Evolutionary conservation across 2,113 vertebrate species (phyloP), one percentile per base, ranked within the genome.

Genomic region (Bubalus kerabau): DNA sequence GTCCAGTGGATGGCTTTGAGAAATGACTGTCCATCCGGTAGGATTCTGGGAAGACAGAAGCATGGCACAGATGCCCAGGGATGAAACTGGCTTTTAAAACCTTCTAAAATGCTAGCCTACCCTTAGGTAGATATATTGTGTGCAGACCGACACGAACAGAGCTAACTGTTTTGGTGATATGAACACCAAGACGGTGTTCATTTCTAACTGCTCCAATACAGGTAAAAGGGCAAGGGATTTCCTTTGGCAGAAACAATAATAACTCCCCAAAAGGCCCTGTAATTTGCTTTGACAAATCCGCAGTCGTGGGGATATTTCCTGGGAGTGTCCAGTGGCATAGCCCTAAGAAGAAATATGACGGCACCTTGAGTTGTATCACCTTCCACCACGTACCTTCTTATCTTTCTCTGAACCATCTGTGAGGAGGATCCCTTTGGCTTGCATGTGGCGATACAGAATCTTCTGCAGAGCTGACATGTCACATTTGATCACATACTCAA

Each of bases 391-490:
- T 98, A 99, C 99, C 99, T 99, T 99, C 98, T 99, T 99, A 97
- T 99, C 99, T 96, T 99, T 99, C 98, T 99, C 99, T 2, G 99
- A 99, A 90, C 99, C 99, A 4, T 99, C 99, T 1, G 99, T 99
- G 64, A 99, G 99, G n/a, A 99, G 99, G 97, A 99, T 99, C 32
- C 99, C 99, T 97, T 99, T 99, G 89, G 98, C 99, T 98, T 99
- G 99, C 99, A 99, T 99, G 96, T 99, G 99, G 67, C 99, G 99
- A 93, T 99, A 99, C 40, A 99, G 98, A 93, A 99, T 99, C 98
- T 99, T 99, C 98, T 99, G 99, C 82, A 99, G 99, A 32, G 99
- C 99, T 32, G 99, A 99, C 99, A 99, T 99, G 98, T 99, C 99
- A 94, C 99, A 99, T 95, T 99, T 99, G 94, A 99, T 99, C 96